Base-by-base conservation (phyloP, 2,888 invertebrate genomes). In the Nemapogon koenigi region DNA sequence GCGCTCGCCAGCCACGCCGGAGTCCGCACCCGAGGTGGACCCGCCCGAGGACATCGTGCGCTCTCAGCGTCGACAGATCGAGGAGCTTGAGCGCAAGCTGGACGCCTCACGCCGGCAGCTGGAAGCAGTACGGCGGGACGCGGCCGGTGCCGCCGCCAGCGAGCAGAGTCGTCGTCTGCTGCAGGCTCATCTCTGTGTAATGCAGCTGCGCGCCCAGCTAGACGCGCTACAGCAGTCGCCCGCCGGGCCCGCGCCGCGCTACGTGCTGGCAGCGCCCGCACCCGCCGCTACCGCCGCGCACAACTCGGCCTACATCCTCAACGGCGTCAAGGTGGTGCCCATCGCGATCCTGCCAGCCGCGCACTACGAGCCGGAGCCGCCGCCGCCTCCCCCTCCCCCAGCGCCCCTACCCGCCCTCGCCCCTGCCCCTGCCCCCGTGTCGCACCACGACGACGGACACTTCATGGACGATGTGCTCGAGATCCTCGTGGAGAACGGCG, bases 401-500 rank as follows among this genome's bases (percentile, higher is more conserved):
- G 61, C 63, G 26, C 52, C 61, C 46, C 61, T 61, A 19, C 65
- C 57, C 27, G 44, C 51, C 0, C 40, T 52, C 0, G 46, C 50
- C 0, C 31, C 50, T 2, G 42, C 58, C 3, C 48, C 58, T 2
- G 44, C 62, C 2, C 39, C 41, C 1, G 67, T 55, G 39, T 64
- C 70, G 38, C 54, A 49, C 25, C 53, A 57, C 47, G 66, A 81
- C 51, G 54, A 73, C 56, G 90, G 90, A 53, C 90, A 92, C 60
- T 89, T 89, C 38, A 90, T 94, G 53, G 93, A 94, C 57, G 96
- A 97, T 64, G 94, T 97, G 1, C 73, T 97, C 38, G 95, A 97
- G 59, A 94, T 97, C 48, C 83, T 97, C 10, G 94, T 96, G 30
- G 90, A 94, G 57, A 94, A 93, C 60, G 96, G 96, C 8, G 96